Conservation (phyloP, 1,140 invertebrate genomes). For the Neotoxoptera formosana region DNA sequence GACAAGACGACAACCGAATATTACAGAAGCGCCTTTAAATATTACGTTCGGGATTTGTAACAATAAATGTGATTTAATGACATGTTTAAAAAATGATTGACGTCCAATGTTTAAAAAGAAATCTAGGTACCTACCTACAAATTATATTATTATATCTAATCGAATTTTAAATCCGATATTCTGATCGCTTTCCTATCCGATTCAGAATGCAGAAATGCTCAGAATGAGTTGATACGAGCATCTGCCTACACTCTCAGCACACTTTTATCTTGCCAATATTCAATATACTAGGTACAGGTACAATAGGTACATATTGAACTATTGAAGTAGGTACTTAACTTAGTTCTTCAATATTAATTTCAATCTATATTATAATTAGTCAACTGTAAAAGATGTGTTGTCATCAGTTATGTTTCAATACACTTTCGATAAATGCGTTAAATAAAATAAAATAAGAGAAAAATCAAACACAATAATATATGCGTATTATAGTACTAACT, state of each 20-base stretch:
- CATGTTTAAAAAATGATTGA: background rate
- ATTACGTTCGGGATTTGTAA: background rate
- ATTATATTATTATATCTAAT: background rate
- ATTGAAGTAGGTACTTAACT: no score
- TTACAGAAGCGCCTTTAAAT: background rate
- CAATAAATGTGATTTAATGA: background rate
- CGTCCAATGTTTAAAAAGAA: background rate
- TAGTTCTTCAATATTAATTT: no score
- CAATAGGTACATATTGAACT: no score
- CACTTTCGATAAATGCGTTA: background rate
- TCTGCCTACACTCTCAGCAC: no score
- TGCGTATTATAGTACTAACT: background rate
- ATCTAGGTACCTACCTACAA: background rate
- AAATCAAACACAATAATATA: background rate
- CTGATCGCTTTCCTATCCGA: no score
- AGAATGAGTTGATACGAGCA: no score
- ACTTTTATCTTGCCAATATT: no score
- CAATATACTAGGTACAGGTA: no score
- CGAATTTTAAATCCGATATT: no score
- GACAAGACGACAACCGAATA: background rate
- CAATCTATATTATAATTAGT: no score
- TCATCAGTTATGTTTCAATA: background rate
- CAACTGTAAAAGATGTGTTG: background rate
- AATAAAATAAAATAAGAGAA: background rate
- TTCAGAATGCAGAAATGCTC: no score